Conservation (phyloP, 2,113 vertebrate species). For the Coryphaenoides rupestris region DNA sequence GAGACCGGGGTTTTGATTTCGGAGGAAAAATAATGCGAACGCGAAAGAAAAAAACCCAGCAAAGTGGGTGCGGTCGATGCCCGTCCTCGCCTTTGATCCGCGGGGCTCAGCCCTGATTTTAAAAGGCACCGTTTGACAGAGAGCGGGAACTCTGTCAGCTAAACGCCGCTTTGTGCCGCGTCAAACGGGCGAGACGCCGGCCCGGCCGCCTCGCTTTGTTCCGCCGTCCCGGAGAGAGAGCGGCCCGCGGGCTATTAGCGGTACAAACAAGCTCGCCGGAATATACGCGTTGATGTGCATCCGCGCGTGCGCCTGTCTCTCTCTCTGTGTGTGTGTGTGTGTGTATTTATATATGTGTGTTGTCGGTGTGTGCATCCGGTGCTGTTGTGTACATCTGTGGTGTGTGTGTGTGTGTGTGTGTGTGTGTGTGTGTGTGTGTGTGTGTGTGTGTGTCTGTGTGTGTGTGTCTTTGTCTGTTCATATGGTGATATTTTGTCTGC, state of each 20-base stretch:
- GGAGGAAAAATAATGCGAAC: conserved; percentile 22
- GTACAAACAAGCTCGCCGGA: conserved; percentile 14
- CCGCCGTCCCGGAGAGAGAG: conserved; percentile 26
- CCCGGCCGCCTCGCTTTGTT: conserved; percentile 44
- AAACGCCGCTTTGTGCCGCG: conserved; percentile 42
- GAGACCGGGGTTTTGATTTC: conserved; percentile 16
- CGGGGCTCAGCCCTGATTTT: conserved; percentile 27
- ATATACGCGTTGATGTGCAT: conserved; percentile 1
- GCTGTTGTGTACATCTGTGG: no score
- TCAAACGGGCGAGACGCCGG: conserved; percentile 48
- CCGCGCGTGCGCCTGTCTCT: not conserved
- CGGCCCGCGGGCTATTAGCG: conserved; percentile 21
- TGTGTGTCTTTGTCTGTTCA: no score
- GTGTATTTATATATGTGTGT: not conserved
- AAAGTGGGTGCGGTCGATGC: conserved; percentile 40
- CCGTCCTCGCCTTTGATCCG: conserved; percentile 53
- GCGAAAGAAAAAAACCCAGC: conserved; percentile 44
- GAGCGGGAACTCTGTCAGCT: conserved; percentile 52
- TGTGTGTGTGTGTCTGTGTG: no score
- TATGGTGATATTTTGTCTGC: no score
- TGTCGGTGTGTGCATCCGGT: not conserved
- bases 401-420: not conserved
- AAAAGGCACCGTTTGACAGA: conserved; percentile 37
- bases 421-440: no score
- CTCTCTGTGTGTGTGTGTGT: no score